phyloP scores from a whole-genome alignment of 2,113 vertebrate species.

The Apeltes quadracus region DNA sequence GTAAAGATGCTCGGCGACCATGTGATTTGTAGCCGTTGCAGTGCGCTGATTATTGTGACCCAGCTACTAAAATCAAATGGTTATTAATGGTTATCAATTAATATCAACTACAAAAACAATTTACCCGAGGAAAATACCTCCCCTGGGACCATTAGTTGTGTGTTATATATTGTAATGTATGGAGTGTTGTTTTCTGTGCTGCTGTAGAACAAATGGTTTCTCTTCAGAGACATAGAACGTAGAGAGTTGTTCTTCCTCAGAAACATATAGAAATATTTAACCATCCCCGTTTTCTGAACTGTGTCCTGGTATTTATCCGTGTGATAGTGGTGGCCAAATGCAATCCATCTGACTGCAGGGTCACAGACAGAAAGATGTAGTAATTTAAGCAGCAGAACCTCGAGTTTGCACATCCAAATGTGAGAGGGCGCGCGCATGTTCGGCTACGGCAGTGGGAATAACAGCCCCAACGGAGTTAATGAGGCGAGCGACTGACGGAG shows the following conservation, averaged over 20 bases:
- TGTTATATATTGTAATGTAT: not conserved
- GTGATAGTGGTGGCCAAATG: constrained; percentile 37
- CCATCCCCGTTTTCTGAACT: not conserved
- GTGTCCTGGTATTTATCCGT: not conserved
- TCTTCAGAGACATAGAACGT: not conserved
- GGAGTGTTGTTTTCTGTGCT: not conserved
- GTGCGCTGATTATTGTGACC: constrained; percentile 1
- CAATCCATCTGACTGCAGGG: constrained; percentile 44
- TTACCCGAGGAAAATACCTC: not conserved
- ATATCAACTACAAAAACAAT: constrained; percentile 3
- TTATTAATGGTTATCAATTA: not conserved
- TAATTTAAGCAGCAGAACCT: constrained; percentile 28
- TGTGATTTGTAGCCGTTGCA: constrained; percentile 7
- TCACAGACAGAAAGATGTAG: constrained; percentile 18
- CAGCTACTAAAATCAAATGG: not conserved
- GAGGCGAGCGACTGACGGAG: constrained; percentile 64
- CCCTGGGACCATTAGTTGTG: not conserved
- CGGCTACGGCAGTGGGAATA: constrained; percentile 30
- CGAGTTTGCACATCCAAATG: constrained; percentile 53
- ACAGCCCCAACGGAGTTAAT: constrained; percentile 58
- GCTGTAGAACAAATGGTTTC: not conserved
- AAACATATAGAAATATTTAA: not conserved
- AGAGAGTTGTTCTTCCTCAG: not conserved
- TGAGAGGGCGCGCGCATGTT: constrained; percentile 34
- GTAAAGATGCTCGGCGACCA: not conserved